Percentiles rank a stretch among this genome's conserved stretches.
These are phyloP conservation scores for Progne subis DNA, from an alignment of 2,113 vertebrate genomes.

Conservation along the genomic window DNA sequence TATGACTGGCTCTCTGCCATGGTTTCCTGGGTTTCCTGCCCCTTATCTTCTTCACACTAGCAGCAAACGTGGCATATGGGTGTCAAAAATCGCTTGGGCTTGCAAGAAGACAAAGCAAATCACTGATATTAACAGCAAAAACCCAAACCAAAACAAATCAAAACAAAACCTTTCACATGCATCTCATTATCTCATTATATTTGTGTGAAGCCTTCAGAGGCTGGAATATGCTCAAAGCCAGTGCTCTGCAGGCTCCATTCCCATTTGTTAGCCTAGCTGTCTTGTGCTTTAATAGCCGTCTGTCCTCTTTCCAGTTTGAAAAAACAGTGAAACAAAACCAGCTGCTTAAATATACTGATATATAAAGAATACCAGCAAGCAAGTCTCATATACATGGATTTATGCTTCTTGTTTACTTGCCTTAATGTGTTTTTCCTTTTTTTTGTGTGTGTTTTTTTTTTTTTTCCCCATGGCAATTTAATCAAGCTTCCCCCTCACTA, in stretches of 20 bases:
- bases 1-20: neutral
- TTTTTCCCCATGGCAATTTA: accelerated
- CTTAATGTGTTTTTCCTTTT: neutral
- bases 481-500: neutral
- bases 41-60: neutral
- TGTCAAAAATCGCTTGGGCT: neutral
- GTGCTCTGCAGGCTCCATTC: neutral
- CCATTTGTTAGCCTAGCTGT: neutral
- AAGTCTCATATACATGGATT: neutral
- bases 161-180: neutral
- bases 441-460: accelerated
- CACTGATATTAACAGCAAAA: neutral
- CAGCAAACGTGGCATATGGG: neutral
- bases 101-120: neutral
- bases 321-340: neutral
- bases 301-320: neutral
- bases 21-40: neutral
- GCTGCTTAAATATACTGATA: neutral
- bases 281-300: neutral
- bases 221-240: neutral
- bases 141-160: neutral
- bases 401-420: neutral
- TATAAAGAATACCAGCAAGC: neutral
- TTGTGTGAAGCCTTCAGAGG: neutral
- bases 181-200: neutral